A percentile compares a stretch with the other conserved stretches of the same genome.
Evolutionary conservation across 2,113 vertebrate species (phyloP).

Genomic region (Oreotrochilus melanogaster): DNA sequence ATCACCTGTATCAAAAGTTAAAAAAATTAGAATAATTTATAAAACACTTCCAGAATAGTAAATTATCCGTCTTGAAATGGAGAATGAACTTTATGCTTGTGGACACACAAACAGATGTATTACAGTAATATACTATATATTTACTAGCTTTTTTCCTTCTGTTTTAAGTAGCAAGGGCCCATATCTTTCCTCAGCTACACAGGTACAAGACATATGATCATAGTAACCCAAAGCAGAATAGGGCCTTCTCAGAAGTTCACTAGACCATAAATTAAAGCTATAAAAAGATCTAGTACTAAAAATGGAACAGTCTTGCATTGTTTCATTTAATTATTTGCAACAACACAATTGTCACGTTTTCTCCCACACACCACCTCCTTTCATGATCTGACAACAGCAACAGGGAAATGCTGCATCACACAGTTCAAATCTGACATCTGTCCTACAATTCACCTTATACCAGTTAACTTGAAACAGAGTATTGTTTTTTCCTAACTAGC

Average conservation of each 20-base stretch:
- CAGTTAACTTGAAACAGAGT: background rate
- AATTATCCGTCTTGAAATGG: background rate
- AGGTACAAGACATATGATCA: accelerated
- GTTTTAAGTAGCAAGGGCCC: background rate
- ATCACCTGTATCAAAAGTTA: constrained; percentile 73
- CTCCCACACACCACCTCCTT: background rate
- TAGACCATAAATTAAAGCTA: background rate
- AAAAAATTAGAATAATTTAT: constrained; percentile 62
- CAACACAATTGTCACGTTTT: background rate
- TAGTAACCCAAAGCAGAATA: background rate
- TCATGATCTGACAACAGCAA: background rate
- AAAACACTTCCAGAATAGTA: constrained; percentile 50
- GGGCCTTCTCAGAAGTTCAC: background rate
- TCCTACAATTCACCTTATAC: background rate
- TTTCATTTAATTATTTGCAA: background rate
- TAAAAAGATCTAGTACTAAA: background rate
- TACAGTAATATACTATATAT: background rate
- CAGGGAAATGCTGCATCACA: background rate
- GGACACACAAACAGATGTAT: background rate
- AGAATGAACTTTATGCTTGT: background rate
- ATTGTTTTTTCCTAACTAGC: background rate
- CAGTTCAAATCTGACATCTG: background rate
- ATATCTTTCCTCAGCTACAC: background rate
- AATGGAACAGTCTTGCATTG: background rate
- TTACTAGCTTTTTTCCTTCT: background rate